Evolutionary conservation across 2,113 vertebrate species (phyloP), one percentile per base, ranked within the genome.

Genomic region (Nycticryphes semicollaris): DNA sequence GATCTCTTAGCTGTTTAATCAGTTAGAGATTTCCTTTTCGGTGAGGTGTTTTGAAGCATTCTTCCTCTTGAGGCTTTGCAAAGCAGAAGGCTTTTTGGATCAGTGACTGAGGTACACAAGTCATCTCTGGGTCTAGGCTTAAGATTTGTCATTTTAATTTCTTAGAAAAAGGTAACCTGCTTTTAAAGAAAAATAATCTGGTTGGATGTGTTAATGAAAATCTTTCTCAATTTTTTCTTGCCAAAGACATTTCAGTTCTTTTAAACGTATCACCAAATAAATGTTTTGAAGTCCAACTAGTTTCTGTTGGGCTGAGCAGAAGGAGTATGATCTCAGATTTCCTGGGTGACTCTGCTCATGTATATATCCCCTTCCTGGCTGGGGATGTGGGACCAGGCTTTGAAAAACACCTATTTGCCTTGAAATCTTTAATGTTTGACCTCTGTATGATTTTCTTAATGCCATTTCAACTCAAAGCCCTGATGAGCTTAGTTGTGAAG

Each of bases 211-310:
- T 82, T 91, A 37, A 37, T 89, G 35, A 79, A 93, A 87, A 76
- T 43, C 35, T 64, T 75, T 30, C 9, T 37, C 45, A 11, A 2
- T 74, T 86, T 83, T 77, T 50, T 62, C 45, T 54, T 81, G 54
- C 72, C 33, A 53, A 83, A 62, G n/a, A 37, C 28, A n/a, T 77
- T 83, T n/a, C 10, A 66, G 23, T 63, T 66, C 19, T 67, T 83
- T 33, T 1, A 37, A 88, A 92, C 93, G 43, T 28, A 76, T 4
- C 63, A 78, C 14, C 25, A 70, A 35, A 48, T 48, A 15, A 35
- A 63, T 0, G 0, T 69, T 80, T 76, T 59, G 73, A 74, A 86
- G 60, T 41, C 28, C 10, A 3, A 31, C 31, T 13, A 3, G 27
- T 66, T 89, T 69, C 84, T 50, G 5, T 3, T 51, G 41, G 59